Conservation (phyloP, 2,113 vertebrate species). For the Melanerpes aurifrons region DNA sequence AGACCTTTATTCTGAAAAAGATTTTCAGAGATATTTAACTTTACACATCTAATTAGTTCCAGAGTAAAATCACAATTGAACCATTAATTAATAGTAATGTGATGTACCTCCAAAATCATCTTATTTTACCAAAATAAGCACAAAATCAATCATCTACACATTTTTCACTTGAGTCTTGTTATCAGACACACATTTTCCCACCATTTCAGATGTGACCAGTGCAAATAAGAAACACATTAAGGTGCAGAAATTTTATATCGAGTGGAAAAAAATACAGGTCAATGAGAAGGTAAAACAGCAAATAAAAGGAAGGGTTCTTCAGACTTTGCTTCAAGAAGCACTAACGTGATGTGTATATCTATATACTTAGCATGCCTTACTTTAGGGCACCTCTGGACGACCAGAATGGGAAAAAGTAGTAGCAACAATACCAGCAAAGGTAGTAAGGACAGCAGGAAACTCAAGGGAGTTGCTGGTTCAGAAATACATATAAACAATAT, state of each 20-base stretch:
- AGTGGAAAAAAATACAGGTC: neutral
- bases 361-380: neutral
- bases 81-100: neutral
- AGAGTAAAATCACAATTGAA: neutral
- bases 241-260: neutral
- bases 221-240: neutral
- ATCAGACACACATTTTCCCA: neutral
- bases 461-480: neutral
- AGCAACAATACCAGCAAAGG: neutral
- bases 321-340: neutral
- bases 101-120: neutral
- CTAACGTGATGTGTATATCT: neutral
- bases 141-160: neutral
- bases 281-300: neutral
- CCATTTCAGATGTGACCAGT: neutral
- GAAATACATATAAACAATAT: neutral
- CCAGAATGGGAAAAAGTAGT: neutral
- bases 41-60: neutral
- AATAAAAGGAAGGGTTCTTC: neutral
- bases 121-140: neutral
- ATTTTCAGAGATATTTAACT: neutral
- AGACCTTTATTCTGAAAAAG: neutral
- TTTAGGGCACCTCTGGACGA: neutral
- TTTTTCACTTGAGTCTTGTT: neutral
- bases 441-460: neutral